Percentiles rank a stretch among this genome's conserved stretches.
Conservation (phyloP, 2,888 invertebrate species). For the Cephus rjabovi region DNA sequence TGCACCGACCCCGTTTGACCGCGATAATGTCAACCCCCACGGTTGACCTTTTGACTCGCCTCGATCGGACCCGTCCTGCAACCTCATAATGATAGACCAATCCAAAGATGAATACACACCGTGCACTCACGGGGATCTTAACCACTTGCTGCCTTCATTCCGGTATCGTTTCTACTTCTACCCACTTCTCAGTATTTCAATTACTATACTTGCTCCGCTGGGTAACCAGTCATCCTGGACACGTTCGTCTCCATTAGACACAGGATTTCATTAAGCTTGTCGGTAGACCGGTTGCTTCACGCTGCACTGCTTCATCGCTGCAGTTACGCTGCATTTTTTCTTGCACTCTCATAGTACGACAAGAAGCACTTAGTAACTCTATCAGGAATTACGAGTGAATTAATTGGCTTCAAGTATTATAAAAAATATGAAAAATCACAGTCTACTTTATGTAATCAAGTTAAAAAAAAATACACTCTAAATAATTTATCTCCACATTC, state of each 20-base stretch:
- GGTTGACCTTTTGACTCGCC: constrained; percentile 28
- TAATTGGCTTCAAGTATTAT: neutral
- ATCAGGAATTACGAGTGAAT: neutral
- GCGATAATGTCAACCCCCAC: constrained; percentile 52
- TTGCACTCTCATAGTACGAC: neutral
- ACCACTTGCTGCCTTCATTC: neutral
- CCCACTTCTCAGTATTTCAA: neutral
- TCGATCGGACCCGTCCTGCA: constrained; percentile 26
- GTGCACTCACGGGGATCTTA: neutral
- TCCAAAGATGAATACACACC: neutral
- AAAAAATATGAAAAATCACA: neutral
- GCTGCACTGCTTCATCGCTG: neutral
- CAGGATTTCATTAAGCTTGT: neutral
- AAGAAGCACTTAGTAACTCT: neutral
- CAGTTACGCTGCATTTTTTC: neutral
- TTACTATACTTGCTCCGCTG: neutral
- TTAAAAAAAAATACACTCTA: neutral
- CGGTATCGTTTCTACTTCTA: neutral
- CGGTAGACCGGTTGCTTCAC: neutral
- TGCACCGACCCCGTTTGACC: constrained; percentile 60
- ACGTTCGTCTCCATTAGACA: neutral
- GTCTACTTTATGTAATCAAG: neutral
- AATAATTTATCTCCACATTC: neutral
- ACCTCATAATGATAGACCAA: constrained; percentile 25
- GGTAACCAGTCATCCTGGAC: neutral